phyloP scores from a whole-genome alignment of 2,797 vertebrate genomes.

The Pipistrellus kuhlii region DNA sequence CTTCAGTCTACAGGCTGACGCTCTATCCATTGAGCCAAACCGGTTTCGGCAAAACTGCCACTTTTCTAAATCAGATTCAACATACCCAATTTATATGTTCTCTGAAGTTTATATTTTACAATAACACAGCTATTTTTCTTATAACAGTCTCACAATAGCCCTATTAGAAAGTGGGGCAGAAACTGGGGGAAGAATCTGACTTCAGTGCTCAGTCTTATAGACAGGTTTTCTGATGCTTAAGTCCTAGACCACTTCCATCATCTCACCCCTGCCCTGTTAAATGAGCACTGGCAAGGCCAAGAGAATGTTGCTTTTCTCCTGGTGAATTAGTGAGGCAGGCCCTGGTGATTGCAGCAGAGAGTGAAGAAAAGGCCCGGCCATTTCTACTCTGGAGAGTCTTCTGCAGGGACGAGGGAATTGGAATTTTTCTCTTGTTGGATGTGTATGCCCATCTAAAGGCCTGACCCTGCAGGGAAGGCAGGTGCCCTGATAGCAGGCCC shows the following conservation, averaged over 20 bases:
- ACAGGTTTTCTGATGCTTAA: conserved; percentile 22
- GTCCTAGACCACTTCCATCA: conserved; percentile 33
- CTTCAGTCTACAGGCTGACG: no score
- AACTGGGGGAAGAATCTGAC: conserved; percentile 9
- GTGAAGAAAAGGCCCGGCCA: not conserved
- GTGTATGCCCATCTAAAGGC: not conserved
- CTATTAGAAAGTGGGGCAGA: not conserved
- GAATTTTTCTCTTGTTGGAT: conserved; percentile 2
- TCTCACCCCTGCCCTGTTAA: conserved; percentile 50
- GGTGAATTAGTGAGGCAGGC: conserved; percentile 21
- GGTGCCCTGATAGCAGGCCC: not conserved
- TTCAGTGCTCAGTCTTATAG: conserved; percentile 20
- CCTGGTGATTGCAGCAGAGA: conserved; percentile 49
- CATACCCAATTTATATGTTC: conserved; percentile 18
- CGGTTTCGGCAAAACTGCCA: not conserved
- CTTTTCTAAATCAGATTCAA: conserved; percentile 64
- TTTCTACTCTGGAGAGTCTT: not conserved
- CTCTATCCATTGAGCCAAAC: no score
- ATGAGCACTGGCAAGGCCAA: conserved; percentile 18
- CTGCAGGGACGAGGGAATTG: conserved; percentile 45
- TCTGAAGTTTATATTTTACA: conserved; percentile 43
- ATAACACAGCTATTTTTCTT: not conserved
- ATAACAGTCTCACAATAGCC: not conserved
- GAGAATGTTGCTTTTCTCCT: conserved; percentile 39
- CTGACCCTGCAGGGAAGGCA: not conserved